phyloP scores from a whole-genome alignment of 2,888 invertebrate species.

The Subacronicta megacephala region DNA sequence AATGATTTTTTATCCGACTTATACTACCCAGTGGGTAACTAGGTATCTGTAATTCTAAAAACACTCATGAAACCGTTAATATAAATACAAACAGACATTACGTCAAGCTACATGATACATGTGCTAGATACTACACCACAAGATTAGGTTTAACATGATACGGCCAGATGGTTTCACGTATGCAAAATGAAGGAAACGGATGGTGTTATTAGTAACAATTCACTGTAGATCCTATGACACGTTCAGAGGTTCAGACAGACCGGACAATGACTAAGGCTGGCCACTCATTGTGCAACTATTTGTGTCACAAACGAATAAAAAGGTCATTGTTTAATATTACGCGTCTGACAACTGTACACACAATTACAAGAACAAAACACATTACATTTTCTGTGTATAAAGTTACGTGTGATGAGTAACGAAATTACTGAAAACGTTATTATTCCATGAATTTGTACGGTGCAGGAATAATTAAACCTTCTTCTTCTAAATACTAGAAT shows the following conservation, averaged over 20 bases:
- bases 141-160: constrained; percentile 16
- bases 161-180: constrained; percentile 25
- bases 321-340: constrained; percentile 54
- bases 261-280: constrained; percentile 51
- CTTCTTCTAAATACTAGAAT: neutral
- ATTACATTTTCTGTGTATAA: constrained; percentile 17
- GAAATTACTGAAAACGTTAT: neutral
- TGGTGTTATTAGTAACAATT: constrained; percentile 47
- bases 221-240: constrained; percentile 39
- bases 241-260: constrained; percentile 33
- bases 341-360: constrained; percentile 50
- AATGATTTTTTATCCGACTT: no score
- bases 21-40: no score
- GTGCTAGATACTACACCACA: constrained; percentile 9
- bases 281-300: constrained; percentile 55
- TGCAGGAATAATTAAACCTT: neutral
- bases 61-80: no score
- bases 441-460: neutral
- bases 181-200: constrained; percentile 55
- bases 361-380: constrained; percentile 38
- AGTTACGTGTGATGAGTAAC: constrained; percentile 1
- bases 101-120: constrained; percentile 6
- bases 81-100: constrained; percentile 7
- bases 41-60: no score
- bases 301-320: constrained; percentile 48